Evolutionary conservation across 2,113 vertebrate species (phyloP), one percentile per base, ranked within the genome.

Genomic region (Callaeas wilsoni): DNA sequence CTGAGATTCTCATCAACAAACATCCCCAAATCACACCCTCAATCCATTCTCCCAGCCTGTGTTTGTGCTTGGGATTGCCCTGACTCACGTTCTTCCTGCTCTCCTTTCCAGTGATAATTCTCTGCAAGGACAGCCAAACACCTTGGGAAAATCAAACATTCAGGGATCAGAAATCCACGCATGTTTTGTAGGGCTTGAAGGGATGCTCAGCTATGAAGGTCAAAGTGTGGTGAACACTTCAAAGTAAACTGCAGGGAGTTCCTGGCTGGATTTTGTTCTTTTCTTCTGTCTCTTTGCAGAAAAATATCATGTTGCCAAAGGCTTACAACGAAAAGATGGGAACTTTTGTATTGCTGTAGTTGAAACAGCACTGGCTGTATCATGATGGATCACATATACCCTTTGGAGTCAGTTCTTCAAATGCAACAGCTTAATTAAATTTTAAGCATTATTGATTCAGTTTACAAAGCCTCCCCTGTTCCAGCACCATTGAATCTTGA

Each of bases 381-480:
- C 89, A 60, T 81, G 84, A 82, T 90, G 73, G 68, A 95, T 95
- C 83, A 71, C 74, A 57, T 79, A 76, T 46, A 89, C 53, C 30
- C 65, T 87, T 84, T 57, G 44, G 80, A 95, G 77, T 68, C 83
- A 84, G 55, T 94, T 94, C 73, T 91, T 94, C 77, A 95, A 73
- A 91, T 22, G 29, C 53, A 91, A 87, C 49, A 53, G 62, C 77
- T 93, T 95, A 96, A 96, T 96, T 94, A 97, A 95, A 93, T 94
- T 95, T 97, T 96, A 93, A 97, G 77, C 41, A 69, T 92, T 95
- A 97, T 92, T 94, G 91, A 95, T 93, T 95, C 7, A 37, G 73
- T 91, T 92, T 95, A 87, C 69, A 80, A 49, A 92, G 84, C 65
- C 27, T 93, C 69, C 25, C 25, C 25, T 75, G 10, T 86, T 89